A percentile compares a stretch with the other conserved stretches of the same genome.
Evolutionary conservation across 2,797 vertebrate genomes (phyloP).

Genomic region (Nyctibius grandis): DNA sequence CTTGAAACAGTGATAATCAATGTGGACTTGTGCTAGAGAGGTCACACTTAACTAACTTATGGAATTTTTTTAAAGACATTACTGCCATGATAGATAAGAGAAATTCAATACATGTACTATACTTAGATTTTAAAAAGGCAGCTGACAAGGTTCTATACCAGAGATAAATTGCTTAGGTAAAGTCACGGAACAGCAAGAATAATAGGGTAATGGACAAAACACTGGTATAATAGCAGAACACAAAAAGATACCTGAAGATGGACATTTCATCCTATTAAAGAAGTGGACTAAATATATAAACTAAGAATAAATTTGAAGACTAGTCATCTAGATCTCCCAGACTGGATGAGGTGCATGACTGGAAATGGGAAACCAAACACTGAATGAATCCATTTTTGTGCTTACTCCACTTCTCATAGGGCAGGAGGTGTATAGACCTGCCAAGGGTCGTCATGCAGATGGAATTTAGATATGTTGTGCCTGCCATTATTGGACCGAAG

Average conservation of each 20-base stretch:
- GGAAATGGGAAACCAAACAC: background rate
- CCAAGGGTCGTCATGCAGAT: background rate
- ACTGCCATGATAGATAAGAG: background rate
- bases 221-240: background rate
- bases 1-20: background rate
- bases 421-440: background rate
- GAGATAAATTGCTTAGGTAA: background rate
- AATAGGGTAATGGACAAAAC: background rate
- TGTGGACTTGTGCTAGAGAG: background rate
- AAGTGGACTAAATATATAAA: background rate
- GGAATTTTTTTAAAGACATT: background rate
- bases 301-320: background rate
- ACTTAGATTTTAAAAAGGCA: background rate
- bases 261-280: background rate
- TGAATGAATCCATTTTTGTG: background rate
- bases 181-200: background rate
- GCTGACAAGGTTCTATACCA: background rate
- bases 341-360: background rate
- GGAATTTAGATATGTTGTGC: conserved; percentile 1
- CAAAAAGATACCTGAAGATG: background rate
- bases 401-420: background rate
- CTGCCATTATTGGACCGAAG: background rate
- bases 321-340: background rate
- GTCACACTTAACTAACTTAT: background rate
- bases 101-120: background rate